phyloP scores from a whole-genome alignment of 2,888 invertebrate species.

The Polymixis flavicincta region DNA sequence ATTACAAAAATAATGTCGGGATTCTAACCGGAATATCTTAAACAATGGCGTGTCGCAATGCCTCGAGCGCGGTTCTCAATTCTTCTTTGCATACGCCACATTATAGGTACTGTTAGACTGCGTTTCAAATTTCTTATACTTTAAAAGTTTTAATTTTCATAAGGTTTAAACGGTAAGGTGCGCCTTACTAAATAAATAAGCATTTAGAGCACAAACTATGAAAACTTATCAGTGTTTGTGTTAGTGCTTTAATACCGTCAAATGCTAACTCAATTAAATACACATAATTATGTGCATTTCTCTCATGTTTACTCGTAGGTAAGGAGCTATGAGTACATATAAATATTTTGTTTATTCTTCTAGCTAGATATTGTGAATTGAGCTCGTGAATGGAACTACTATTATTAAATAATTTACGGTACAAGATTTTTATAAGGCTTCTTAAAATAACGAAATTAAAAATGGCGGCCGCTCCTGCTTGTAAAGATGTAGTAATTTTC shows the following conservation, averaged over 20 bases:
- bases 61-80: background rate
- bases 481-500: background rate
- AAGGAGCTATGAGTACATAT: too few species aligned
- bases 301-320: background rate
- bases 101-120: background rate
- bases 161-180: background rate
- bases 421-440: slow-evolving; percentile 19
- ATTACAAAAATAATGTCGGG: background rate
- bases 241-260: background rate
- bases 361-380: slow-evolving; percentile 10
- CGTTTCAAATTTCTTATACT: background rate
- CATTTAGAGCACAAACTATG: background rate
- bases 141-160: background rate
- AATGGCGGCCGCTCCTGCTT: background rate
- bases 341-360: background rate
- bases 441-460: background rate
- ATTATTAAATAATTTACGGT: slow-evolving; percentile 10
- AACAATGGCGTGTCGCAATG: background rate
- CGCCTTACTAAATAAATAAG: background rate
- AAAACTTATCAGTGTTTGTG: background rate
- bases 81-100: background rate
- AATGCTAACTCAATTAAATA: background rate
- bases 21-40: background rate
- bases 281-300: background rate
- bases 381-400: background rate